These are phyloP conservation scores for Spicauda simplicius DNA, from an alignment of 2,888 invertebrate genomes.

Conservation along the genomic window DNA sequence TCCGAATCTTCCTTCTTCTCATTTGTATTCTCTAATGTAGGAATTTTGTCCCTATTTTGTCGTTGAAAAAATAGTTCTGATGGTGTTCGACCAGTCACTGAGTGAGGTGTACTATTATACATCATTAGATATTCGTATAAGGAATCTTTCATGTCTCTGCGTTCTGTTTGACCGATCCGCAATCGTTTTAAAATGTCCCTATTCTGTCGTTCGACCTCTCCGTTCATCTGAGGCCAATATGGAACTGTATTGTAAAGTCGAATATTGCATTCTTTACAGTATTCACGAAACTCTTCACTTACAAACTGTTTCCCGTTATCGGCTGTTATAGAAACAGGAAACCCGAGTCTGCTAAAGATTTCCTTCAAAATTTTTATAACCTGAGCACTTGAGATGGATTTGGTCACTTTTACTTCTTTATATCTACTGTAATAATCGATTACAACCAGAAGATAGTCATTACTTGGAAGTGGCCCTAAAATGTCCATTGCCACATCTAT, in stretches of 20 bases:
- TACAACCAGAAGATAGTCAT: neutral
- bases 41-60: too few relatives aligned
- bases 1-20: too few relatives aligned
- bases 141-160: too few relatives aligned
- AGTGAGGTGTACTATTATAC: too few relatives aligned
- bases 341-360: slow-evolving; percentile 38
- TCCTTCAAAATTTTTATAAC: slow-evolving; percentile 28
- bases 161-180: slow-evolving; percentile 35
- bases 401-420: too few relatives aligned
- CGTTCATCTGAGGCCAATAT: slow-evolving; percentile 41
- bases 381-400: too few relatives aligned
- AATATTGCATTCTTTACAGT: slow-evolving; percentile 23
- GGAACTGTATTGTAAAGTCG: slow-evolving; percentile 41
- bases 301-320: slow-evolving; percentile 42
- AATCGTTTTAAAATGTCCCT: slow-evolving; percentile 39
- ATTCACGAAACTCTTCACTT: slow-evolving; percentile 36
- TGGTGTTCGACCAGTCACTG: too few relatives aligned
- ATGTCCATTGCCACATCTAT: slow-evolving; percentile 6
- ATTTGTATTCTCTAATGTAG: too few relatives aligned
- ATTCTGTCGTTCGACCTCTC: slow-evolving; percentile 40
- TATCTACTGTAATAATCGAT: too few relatives aligned
- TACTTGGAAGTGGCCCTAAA: slow-evolving; percentile 4
- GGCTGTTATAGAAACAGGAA: slow-evolving; percentile 37
- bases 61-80: too few relatives aligned
- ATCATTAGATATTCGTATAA: too few relatives aligned